A percentile compares a stretch with the other conserved stretches of the same genome.
Conservation (phyloP, 92 coral and sea anemone species). For the Scolanthus callimorphus region DNA sequence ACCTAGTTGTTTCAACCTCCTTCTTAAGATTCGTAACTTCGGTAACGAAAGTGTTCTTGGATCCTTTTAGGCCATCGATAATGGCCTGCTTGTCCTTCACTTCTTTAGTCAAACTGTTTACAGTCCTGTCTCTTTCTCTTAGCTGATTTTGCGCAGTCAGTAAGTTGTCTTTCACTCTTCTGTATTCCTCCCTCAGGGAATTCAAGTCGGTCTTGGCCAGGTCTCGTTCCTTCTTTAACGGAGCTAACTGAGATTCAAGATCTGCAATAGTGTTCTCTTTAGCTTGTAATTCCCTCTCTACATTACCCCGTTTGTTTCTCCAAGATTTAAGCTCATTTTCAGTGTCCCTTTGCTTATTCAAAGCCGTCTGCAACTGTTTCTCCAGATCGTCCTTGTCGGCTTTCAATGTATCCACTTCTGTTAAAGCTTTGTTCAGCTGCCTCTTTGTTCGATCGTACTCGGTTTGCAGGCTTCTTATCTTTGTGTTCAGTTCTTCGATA, state of each 20-base stretch:
- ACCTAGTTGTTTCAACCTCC: constrained; percentile 82
- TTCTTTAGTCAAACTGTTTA: constrained; percentile 65
- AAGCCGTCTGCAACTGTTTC: constrained; percentile 44
- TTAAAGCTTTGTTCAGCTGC: constrained; percentile 43
- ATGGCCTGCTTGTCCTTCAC: constrained; percentile 67
- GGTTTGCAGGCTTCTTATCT: constrained; percentile 64
- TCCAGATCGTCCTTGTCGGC: constrained; percentile 74
- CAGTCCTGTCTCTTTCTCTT: constrained; percentile 75
- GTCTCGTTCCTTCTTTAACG: constrained; percentile 76
- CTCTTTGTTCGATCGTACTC: constrained; percentile 84
- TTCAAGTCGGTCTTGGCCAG: constrained; percentile 61
- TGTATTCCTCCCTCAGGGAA: constrained; percentile 67
- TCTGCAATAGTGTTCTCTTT: constrained; percentile 75
- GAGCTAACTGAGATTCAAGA: constrained; percentile 63
- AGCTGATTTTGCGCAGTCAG: constrained; percentile 65
- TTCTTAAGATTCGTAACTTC: constrained; percentile 69
- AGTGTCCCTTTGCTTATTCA: constrained; percentile 52
- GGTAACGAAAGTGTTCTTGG: constrained; percentile 58
- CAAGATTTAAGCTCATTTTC: constrained; percentile 64
- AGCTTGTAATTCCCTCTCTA: constrained; percentile 62
- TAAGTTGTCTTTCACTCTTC: constrained; percentile 73
- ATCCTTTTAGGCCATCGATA: constrained; percentile 64
- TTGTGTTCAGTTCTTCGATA: constrained; percentile 77
- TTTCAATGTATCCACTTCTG: constrained; percentile 51
- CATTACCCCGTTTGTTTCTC: constrained; percentile 65